Evolutionary conservation across 2,888 invertebrate species (phyloP).

Genomic region (Polia nebulosa): DNA sequence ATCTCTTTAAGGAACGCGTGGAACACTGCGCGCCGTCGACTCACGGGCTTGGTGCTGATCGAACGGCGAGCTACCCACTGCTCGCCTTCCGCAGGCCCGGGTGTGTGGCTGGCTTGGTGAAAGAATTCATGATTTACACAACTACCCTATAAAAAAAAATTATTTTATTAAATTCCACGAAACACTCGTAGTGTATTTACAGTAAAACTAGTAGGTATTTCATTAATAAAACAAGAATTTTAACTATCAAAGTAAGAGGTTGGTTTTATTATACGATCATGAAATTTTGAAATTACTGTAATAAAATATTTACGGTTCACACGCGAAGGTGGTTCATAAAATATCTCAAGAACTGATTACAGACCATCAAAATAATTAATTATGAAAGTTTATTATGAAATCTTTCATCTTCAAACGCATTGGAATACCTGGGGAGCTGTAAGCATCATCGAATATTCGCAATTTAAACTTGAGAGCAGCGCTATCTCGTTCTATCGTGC

Average conservation of each 20-base stretch:
- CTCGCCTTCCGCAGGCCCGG: too few relatives aligned
- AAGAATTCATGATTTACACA: too few relatives aligned
- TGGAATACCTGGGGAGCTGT: constrained; percentile 4
- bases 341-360: constrained; percentile 39
- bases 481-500: constrained; percentile 11
- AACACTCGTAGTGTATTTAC: neutral
- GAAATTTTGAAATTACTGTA: constrained; percentile 39
- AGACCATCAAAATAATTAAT: constrained; percentile 27
- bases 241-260: constrained; percentile 32
- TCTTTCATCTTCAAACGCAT: constrained; percentile 2
- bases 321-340: constrained; percentile 37
- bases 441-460: constrained; percentile 6
- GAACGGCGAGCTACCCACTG: too few relatives aligned
- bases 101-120: too few relatives aligned
- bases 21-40: too few relatives aligned
- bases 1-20: too few relatives aligned
- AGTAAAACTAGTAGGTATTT: constrained; percentile 26
- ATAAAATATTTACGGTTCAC: constrained; percentile 41
- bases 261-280: constrained; percentile 47
- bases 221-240: constrained; percentile 37
- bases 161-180: neutral
- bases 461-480: constrained; percentile 3
- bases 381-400: constrained; percentile 21
- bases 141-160: neutral
- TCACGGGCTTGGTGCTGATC: too few relatives aligned